Evolutionary conservation across 1,140 invertebrate genomes (phyloP).

Genomic region (Belonocnema kinseyi): DNA sequence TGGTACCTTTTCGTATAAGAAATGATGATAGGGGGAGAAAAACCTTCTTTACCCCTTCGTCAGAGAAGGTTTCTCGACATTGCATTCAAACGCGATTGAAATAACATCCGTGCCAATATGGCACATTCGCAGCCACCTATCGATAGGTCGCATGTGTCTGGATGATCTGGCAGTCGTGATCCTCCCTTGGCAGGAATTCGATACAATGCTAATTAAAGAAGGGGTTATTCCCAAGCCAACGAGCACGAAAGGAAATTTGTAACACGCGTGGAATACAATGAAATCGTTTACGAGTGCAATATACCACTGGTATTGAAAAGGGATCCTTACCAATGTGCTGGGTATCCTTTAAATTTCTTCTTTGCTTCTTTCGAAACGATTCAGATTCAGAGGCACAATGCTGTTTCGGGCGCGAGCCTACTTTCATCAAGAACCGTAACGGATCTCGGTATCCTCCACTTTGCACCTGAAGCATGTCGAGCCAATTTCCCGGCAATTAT

Average conservation of each 20-base stretch:
- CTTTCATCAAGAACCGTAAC: conserved; percentile 47
- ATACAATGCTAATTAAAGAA: conserved; percentile 70
- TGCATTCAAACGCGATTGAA: conserved; percentile 44
- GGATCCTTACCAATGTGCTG: conserved; percentile 11
- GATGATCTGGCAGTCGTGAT: conserved; percentile 7
- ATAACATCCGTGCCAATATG: conserved; percentile 39
- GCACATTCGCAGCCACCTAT: conserved; percentile 12
- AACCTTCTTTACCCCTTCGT: background rate
- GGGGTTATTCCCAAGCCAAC: conserved; percentile 62
- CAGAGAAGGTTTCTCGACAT: conserved; percentile 2
- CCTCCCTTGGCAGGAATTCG: conserved; percentile 53
- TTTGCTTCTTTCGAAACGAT: conserved; percentile 38
- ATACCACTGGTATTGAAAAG: conserved; percentile 29
- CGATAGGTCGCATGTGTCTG: conserved; percentile 32
- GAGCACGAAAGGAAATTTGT: conserved; percentile 66
- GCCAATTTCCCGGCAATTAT: conserved; percentile 57
- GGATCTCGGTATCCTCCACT: conserved; percentile 41
- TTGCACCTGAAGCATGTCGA: conserved; percentile 42
- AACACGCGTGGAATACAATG: conserved; percentile 65
- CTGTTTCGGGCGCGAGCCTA: conserved; percentile 41
- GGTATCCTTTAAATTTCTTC: conserved; percentile 38
- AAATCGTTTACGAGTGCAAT: conserved; percentile 56
- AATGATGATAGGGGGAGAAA: background rate
- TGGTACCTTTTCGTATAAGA: conserved; percentile 30
- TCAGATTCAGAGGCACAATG: conserved; percentile 41